These are phyloP conservation scores for Amphipyra tragopoginis DNA, from an alignment of 2,888 invertebrate genomes.

Conservation along the genomic window DNA sequence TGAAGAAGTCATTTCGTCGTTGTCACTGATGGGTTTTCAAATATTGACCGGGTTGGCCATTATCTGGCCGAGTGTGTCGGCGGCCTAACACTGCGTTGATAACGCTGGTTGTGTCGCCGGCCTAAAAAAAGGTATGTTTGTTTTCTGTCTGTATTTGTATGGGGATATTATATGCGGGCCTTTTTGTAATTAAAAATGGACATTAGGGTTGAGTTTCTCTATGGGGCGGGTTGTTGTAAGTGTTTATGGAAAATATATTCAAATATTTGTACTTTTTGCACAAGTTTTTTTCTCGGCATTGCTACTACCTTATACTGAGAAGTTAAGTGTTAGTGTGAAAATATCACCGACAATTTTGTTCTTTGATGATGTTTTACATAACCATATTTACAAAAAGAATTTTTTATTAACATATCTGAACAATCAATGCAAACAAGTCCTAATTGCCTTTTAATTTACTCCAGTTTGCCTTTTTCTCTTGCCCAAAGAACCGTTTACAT, in stretches of 20 bases:
- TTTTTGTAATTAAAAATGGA: conserved; percentile 79
- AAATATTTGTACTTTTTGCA: conserved; percentile 12
- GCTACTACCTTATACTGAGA: not conserved
- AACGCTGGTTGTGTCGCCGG: conserved; percentile 76
- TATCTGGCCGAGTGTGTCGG: conserved; percentile 82
- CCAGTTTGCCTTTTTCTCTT: not conserved
- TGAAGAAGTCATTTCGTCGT: conserved; percentile 84
- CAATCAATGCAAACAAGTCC: no score
- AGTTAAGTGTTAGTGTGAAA: no score
- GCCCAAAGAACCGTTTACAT: no score
- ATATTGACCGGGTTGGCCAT: conserved; percentile 86
- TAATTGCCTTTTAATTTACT: not conserved
- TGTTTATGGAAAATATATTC: conserved; percentile 29
- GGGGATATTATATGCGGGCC: conserved; percentile 73
- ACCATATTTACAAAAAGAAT: no score
- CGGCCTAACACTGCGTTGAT: conserved; percentile 76
- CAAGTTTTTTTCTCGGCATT: not conserved
- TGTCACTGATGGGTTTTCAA: conserved; percentile 87
- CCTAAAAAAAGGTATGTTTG: conserved; percentile 78
- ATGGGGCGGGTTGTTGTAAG: conserved; percentile 20
- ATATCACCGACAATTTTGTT: no score
- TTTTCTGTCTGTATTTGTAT: conserved; percentile 79
- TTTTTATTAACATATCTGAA: no score
- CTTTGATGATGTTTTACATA: no score
- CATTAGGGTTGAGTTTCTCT: conserved; percentile 63